phyloP scores from a whole-genome alignment of 2,797 vertebrate genomes.

The Rhabdophis nuchalis region DNA sequence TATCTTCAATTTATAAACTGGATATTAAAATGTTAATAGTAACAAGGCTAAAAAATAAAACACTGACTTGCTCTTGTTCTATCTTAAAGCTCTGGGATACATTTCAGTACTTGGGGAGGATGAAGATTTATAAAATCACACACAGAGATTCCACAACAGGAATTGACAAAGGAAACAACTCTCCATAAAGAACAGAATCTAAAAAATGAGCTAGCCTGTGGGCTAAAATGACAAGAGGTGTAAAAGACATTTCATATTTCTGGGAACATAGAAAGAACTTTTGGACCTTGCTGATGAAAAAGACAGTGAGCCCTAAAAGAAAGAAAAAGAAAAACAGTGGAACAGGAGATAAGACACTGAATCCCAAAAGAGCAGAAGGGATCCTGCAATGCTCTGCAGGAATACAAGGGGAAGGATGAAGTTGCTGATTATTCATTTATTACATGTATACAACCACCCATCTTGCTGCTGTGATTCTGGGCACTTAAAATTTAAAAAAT shows the following conservation, averaged over 20 bases:
- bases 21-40: background rate
- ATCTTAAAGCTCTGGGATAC: background rate
- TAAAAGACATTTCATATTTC: background rate
- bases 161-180: background rate
- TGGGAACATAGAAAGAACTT: background rate
- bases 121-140: background rate
- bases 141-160: background rate
- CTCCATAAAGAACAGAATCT: background rate
- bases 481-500: background rate
- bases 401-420: background rate
- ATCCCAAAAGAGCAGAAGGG: background rate
- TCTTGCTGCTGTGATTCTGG: background rate
- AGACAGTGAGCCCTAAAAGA: background rate
- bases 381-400: background rate
- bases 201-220: background rate
- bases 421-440: background rate
- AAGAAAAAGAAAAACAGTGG: background rate
- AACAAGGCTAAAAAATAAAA: background rate
- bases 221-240: background rate
- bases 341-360: background rate
- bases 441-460: background rate
- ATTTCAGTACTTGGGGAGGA: background rate
- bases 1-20: background rate
- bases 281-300: background rate
- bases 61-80: background rate